Evolutionary conservation across 2,797 vertebrate species (phyloP), one percentile per base, ranked within the genome.

Genomic region (Lepilemur septentrionalis): DNA sequence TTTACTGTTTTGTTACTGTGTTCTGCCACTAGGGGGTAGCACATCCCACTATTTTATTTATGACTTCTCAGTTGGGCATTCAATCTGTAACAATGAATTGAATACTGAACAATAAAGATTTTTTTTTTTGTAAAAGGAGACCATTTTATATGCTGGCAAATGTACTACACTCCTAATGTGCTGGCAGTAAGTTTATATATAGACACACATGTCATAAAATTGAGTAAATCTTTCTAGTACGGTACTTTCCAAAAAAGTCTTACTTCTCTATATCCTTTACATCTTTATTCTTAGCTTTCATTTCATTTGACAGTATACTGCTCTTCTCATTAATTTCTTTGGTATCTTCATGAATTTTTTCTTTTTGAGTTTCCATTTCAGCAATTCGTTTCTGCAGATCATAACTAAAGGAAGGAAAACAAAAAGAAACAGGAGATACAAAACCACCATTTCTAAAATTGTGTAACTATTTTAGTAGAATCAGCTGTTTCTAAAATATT

Each of bases 181-280:
- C 32, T 73, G 35, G 28, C 3, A 93, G 1, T 72, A 88, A 63
- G 38, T 87, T 93, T 79, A 91, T 35, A 91, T 55, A 69, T 3
- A 78, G 38, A 94, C 28, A 95, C 43, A 92, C 9, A 61, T 6
- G 20, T 17, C 73, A 93, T 79, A 81, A 65, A 91, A 96, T 9
- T 35, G 90, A 92, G 2, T 79, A 2, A 95, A 84, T 81, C 55
- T 28, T 95, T 85, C 46, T 25, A 91, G 50, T 87, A 91, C 20
- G 91, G 46, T 87, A 94, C 28, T 97, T 96, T 92, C 30, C 41
- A 73, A 93, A 95, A 95, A 82, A 93, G 59, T 23, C 98, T 98
- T 99, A 99, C 99, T 99, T 99, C 93, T 99, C 99, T 65, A 99
- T 97, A 94, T 99, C 99, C 98, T 99, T 99, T 65, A 99, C 98